Evolutionary conservation across 2,888 invertebrate genomes (phyloP).

Genomic region (Hemaris fuciformis): DNA sequence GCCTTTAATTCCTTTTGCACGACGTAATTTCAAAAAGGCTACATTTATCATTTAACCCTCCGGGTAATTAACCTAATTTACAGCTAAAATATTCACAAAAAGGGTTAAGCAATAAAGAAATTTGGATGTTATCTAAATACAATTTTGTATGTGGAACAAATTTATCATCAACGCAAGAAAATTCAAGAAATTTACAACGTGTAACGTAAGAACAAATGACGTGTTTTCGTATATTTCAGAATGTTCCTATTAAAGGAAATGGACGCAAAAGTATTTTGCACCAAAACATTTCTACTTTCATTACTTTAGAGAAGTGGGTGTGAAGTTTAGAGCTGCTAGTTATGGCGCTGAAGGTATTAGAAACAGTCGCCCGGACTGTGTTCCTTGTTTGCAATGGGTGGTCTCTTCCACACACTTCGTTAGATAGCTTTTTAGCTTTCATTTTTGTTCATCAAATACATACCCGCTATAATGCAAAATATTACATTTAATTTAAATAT

Average conservation of each 20-base stretch:
- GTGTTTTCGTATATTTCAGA: not conserved
- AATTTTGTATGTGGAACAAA: constrained; percentile 23
- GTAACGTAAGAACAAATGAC: not conserved
- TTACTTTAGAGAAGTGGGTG: not conserved
- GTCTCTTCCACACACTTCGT: too few relatives aligned
- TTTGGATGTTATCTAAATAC: constrained; percentile 36
- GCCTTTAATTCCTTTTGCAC: constrained; percentile 56
- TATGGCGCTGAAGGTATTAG: too few relatives aligned
- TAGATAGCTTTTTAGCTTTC: too few relatives aligned
- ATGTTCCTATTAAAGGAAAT: not conserved
- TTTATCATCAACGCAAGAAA: not conserved
- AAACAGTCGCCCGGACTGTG: too few relatives aligned
- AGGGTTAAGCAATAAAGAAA: constrained; percentile 39
- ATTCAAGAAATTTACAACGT: not conserved
- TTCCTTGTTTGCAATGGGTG: too few relatives aligned
- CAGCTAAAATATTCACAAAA: constrained; percentile 42
- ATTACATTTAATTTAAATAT: too few relatives aligned
- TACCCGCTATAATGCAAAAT: too few relatives aligned
- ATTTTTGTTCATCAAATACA: too few relatives aligned
- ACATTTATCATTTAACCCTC: constrained; percentile 65
- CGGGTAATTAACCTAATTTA: constrained; percentile 62
- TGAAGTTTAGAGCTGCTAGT: too few relatives aligned
- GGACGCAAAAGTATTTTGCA: not conserved
- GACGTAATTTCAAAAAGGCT: constrained; percentile 59
- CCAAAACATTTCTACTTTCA: not conserved